A percentile compares a stretch with the other conserved stretches of the same genome.
Conservation (phyloP, 2,113 vertebrate species). For the Synchiropus splendidus region DNA sequence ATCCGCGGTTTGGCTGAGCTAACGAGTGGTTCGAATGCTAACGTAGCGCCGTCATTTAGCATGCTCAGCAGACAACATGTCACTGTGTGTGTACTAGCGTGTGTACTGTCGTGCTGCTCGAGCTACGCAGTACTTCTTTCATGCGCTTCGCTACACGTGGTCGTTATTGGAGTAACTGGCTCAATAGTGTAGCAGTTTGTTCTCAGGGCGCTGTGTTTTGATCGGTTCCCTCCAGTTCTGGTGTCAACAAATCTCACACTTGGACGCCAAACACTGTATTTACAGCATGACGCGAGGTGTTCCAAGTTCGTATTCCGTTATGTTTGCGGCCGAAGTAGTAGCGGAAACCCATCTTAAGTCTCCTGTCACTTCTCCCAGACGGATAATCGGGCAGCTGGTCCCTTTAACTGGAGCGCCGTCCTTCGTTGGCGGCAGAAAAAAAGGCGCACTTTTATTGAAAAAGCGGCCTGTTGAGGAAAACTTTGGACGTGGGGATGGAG, state of each 20-base stretch:
- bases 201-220: too few relatives aligned
- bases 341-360: slow-evolving; percentile 1
- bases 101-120: slow-evolving; percentile 24
- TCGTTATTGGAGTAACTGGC: too few relatives aligned
- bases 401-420: slow-evolving; percentile 59
- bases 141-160: too few relatives aligned
- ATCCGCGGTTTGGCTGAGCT: slow-evolving; percentile 25
- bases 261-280: neutral
- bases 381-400: slow-evolving; percentile 56
- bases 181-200: too few relatives aligned
- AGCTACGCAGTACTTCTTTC: too few relatives aligned
- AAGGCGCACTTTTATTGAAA: slow-evolving; percentile 71
- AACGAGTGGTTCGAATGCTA: slow-evolving; percentile 21
- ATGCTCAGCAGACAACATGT: slow-evolving; percentile 46
- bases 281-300: neutral
- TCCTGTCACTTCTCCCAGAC: slow-evolving; percentile 32
- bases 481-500: slow-evolving; percentile 54
- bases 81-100: slow-evolving; percentile 16
- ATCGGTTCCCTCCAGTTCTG: too few relatives aligned
- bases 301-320: neutral
- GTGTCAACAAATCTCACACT: too few relatives aligned
- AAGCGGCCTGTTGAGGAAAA: slow-evolving; percentile 30
- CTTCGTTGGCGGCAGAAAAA: slow-evolving; percentile 60
- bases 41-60: slow-evolving; percentile 26
- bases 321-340: neutral